A percentile compares a stretch with the other conserved stretches of the same genome.
Evolutionary conservation across 2,113 vertebrate genomes (phyloP).

Genomic region (Lepidothrix coronata): DNA sequence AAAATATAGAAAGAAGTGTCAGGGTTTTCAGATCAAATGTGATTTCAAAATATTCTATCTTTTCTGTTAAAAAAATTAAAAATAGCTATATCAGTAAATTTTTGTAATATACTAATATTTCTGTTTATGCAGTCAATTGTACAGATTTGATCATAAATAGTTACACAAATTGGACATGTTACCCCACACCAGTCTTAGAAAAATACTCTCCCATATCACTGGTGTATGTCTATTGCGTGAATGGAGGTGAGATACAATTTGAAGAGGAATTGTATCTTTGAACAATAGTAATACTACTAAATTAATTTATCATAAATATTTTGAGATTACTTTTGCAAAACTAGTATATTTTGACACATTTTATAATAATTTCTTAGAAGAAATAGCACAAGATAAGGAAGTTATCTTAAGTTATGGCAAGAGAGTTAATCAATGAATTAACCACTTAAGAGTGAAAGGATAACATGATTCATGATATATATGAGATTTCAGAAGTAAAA

Average conservation of each 20-base stretch:
- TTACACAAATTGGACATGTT: background rate
- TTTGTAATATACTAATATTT: background rate
- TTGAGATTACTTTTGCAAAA: background rate
- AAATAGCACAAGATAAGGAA: background rate
- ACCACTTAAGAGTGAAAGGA: background rate
- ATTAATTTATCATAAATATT: background rate
- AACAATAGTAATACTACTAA: background rate
- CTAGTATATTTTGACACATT: background rate
- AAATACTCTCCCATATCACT: background rate
- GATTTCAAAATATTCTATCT: background rate
- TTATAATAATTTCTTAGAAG: background rate
- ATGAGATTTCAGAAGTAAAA: background rate
- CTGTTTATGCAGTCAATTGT: background rate
- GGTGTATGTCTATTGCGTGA: background rate
- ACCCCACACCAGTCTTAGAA: background rate
- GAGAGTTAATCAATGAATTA: background rate
- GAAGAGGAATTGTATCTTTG: background rate
- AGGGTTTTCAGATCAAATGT: background rate
- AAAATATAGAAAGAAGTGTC: background rate
- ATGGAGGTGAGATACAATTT: background rate
- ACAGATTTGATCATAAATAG: background rate
- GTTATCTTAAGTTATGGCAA: background rate
- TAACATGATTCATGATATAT: background rate
- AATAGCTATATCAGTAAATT: background rate
- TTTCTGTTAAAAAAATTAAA: background rate